A percentile compares a stretch with the other conserved stretches of the same genome.
These are phyloP conservation scores for Melieria omissa DNA, from an alignment of 2,888 invertebrate genomes.

Conservation along the genomic window DNA sequence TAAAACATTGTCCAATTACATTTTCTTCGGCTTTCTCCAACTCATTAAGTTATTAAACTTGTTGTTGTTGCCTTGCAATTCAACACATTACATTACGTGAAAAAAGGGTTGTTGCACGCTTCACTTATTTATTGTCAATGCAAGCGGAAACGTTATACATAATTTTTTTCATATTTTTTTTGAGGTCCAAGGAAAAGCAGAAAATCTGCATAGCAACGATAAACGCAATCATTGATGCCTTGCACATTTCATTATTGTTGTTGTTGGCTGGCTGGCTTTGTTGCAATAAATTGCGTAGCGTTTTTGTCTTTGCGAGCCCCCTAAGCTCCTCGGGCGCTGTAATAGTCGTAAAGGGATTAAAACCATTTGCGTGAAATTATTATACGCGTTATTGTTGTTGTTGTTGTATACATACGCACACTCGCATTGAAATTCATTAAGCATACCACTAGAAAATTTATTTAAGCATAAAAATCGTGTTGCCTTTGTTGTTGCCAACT, in stretches of 20 bases:
- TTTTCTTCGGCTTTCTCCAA: background rate
- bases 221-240: background rate
- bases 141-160: background rate
- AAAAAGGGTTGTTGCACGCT: background rate
- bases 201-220: background rate
- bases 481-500: too few species aligned
- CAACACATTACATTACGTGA: background rate
- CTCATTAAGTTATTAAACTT: background rate
- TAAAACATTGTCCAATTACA: background rate
- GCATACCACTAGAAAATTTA: slow-evolving; percentile 40
- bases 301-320: too few species aligned
- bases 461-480: slow-evolving; percentile 32
- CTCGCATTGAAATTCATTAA: slow-evolving; percentile 7
- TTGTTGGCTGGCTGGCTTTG: too few species aligned
- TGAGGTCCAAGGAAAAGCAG: too few species aligned
- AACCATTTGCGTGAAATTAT: too few species aligned
- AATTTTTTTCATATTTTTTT: too few species aligned
- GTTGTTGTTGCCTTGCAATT: background rate
- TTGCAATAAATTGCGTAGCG: too few species aligned
- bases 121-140: background rate
- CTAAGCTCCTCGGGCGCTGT: too few species aligned
- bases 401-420: too few species aligned
- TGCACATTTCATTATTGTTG: background rate
- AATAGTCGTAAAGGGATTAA: too few species aligned
- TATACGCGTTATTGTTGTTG: too few species aligned